A percentile compares a stretch with the other conserved stretches of the same genome.
phyloP scores from a whole-genome alignment of 2,113 vertebrate species.

The Amphiprion ocellaris region DNA sequence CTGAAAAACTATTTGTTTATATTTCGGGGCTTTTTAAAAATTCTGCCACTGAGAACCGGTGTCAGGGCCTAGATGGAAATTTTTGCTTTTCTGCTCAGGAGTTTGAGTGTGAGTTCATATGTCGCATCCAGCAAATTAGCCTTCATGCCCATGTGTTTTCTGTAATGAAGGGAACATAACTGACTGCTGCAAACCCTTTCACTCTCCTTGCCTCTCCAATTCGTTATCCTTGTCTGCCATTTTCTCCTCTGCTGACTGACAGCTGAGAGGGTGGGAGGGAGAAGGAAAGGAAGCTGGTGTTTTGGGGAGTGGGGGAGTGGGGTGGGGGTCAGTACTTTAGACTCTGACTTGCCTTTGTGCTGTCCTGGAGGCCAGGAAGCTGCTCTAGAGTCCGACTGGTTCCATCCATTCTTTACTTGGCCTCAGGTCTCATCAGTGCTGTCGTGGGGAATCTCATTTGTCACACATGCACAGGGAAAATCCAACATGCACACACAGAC shows the following conservation, averaged over 20 bases:
- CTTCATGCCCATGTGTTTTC: conserved; percentile 31
- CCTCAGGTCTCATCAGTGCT: conserved; percentile 87
- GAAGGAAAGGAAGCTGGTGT: conserved; percentile 49
- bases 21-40: no score
- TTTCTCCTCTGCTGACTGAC: conserved; percentile 57
- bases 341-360: conserved; percentile 78
- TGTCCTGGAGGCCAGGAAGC: conserved; percentile 86
- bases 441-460: conserved; percentile 87
- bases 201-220: neutral
- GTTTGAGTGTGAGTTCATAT: no score
- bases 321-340: conserved; percentile 35
- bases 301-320: conserved; percentile 39
- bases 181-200: conserved; percentile 13
- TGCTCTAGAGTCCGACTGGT: conserved; percentile 73
- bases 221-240: conserved; percentile 21
- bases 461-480: conserved; percentile 86
- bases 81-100: no score
- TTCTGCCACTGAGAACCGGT: no score
- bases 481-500: conserved; percentile 78
- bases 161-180: conserved; percentile 49
- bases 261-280: conserved; percentile 35
- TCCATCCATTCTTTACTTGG: conserved; percentile 76
- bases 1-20: no score
- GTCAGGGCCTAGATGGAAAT: no score
- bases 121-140: conserved; percentile 18